Percentiles rank a stretch among this genome's conserved stretches.
Evolutionary conservation across 1,140 invertebrate species (phyloP).

Genomic region (Aphaenogaster floridana): DNA sequence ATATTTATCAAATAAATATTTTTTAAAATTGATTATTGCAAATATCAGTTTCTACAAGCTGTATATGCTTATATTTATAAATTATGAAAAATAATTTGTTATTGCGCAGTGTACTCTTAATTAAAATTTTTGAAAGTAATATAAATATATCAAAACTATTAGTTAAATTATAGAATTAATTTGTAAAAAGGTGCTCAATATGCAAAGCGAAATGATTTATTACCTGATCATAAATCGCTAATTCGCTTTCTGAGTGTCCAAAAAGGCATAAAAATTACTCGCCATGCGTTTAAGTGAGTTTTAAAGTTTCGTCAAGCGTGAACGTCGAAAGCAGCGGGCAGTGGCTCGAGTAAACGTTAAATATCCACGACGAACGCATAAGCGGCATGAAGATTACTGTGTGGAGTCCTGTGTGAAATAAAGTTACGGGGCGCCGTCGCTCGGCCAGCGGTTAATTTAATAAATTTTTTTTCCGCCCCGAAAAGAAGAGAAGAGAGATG

Average conservation of each 20-base stretch:
- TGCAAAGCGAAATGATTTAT: constrained; percentile 17
- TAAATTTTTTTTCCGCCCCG: constrained; percentile 71
- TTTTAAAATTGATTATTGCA: neutral
- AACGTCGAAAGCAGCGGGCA: constrained; percentile 63
- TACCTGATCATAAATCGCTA: constrained; percentile 21
- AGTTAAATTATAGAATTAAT: constrained; percentile 13
- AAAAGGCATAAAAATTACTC: constrained; percentile 78
- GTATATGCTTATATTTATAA: neutral
- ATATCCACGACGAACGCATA: constrained; percentile 58
- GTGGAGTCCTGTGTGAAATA: constrained; percentile 53
- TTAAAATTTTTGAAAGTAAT: neutral
- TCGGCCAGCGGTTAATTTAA: constrained; percentile 74
- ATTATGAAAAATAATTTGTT: neutral
- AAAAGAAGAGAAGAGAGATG: constrained; percentile 49
- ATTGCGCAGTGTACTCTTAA: neutral
- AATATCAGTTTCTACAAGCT: neutral
- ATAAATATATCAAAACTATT: neutral
- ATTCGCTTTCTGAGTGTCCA: constrained; percentile 34
- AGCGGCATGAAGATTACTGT: constrained; percentile 53
- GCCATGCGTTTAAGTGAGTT: constrained; percentile 72
- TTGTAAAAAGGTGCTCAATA: neutral
- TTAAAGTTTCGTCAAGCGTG: constrained; percentile 74
- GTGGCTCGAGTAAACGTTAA: constrained; percentile 48
- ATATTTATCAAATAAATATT: neutral
- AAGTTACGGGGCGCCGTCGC: constrained; percentile 57